Conservation (phyloP, 2,888 invertebrate species). For the Amiota mariae region DNA sequence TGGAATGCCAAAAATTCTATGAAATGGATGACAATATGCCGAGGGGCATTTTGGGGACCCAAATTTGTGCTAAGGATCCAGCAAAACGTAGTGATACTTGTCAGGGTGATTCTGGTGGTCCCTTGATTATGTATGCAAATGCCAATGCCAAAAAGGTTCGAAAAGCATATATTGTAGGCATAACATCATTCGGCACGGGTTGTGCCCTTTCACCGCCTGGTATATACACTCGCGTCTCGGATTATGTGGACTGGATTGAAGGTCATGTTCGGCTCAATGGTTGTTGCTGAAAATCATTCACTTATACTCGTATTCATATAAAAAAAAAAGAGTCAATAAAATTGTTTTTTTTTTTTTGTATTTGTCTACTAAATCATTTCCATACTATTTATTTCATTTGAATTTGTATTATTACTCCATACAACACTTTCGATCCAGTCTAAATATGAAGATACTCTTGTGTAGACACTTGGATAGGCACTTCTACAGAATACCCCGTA, state of each 20-base stretch:
- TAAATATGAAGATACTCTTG: conserved; percentile 63
- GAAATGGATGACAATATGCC: conserved; percentile 36
- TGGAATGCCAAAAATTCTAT: conserved; percentile 40
- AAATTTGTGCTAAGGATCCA: conserved; percentile 55
- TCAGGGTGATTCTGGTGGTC: conserved; percentile 56
- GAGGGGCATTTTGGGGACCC: conserved; percentile 41
- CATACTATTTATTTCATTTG: no score
- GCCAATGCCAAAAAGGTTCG: not conserved
- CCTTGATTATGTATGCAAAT: conserved; percentile 40
- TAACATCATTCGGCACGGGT: conserved; percentile 61
- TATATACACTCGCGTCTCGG: conserved; percentile 62
- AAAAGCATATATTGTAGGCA: conserved; percentile 45
- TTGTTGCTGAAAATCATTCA: not conserved
- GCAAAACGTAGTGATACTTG: conserved; percentile 48
- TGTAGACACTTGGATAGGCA: conserved; percentile 69
- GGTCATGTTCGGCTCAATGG: conserved; percentile 58
- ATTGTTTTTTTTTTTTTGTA: no score
- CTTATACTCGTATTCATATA: not conserved
- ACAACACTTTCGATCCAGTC: conserved; percentile 70
- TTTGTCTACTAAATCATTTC: not conserved
- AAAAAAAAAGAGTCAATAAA: no score
- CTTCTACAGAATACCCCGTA: conserved; percentile 69
- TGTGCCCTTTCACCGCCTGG: conserved; percentile 64
- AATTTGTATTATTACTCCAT: conserved; percentile 48
- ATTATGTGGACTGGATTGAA: conserved; percentile 65